phyloP scores from a whole-genome alignment of 2,888 invertebrate species.

The Platycnemis pennipes region DNA sequence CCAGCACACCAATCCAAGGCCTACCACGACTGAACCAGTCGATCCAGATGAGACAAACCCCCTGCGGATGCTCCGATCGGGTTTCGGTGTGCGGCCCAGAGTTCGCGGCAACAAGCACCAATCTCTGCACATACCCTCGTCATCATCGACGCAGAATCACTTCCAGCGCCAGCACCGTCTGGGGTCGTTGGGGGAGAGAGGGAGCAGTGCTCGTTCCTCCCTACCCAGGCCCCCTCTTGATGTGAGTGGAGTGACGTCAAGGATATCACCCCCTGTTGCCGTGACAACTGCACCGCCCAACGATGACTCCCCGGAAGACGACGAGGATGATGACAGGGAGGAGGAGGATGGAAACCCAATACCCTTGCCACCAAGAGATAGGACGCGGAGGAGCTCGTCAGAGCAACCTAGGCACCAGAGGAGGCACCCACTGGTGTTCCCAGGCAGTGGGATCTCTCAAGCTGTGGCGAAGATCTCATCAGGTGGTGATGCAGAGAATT shows the following conservation, averaged over 20 bases:
- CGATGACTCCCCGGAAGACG: neutral
- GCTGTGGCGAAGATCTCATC: constrained; percentile 72
- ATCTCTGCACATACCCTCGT: neutral
- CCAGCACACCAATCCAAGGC: constrained; percentile 75
- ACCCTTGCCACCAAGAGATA: constrained; percentile 89
- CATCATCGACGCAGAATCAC: neutral
- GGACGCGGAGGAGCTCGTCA: constrained; percentile 82
- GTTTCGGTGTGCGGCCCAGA: constrained; percentile 81
- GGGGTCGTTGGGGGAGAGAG: constrained; percentile 33
- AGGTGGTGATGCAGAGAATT: neutral
- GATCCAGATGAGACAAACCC: constrained; percentile 82
- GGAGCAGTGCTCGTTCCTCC: neutral
- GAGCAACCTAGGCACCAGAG: constrained; percentile 87
- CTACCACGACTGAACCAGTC: constrained; percentile 76
- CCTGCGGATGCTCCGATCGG: constrained; percentile 84
- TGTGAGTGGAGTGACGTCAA: constrained; percentile 34
- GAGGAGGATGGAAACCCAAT: constrained; percentile 82
- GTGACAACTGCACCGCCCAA: neutral
- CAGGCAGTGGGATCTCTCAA: constrained; percentile 77
- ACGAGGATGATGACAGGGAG: constrained; percentile 69
- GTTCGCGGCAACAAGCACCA: constrained; percentile 80
- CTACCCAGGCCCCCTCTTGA: constrained; percentile 47
- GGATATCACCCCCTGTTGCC: neutral
- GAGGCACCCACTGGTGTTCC: constrained; percentile 90
- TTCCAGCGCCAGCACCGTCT: constrained; percentile 11